These are phyloP conservation scores for Chrysemys picta DNA, from an alignment of 2,113 vertebrate species.

Conservation along the genomic window DNA sequence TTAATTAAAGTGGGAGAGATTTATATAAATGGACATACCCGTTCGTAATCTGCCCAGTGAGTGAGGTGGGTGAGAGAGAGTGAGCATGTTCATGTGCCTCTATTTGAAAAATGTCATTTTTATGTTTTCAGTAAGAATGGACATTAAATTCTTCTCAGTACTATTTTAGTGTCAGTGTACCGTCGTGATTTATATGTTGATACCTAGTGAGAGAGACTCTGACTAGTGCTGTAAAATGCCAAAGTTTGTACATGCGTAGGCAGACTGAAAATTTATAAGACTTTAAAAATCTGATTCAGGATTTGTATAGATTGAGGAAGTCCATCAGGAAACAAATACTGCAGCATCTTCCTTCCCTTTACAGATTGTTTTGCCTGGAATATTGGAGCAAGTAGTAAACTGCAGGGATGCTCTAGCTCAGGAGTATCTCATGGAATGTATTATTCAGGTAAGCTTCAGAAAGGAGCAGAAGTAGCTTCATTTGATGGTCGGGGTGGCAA, in stretches of 20 bases:
- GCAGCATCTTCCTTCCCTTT: background rate
- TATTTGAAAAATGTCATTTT: background rate
- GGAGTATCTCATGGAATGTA: conserved; percentile 99
- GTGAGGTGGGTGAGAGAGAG: background rate
- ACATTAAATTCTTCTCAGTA: background rate
- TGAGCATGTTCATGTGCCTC: background rate
- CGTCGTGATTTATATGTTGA: background rate
- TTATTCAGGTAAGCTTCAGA: conserved; percentile 91
- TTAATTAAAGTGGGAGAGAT: background rate
- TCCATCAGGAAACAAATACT: background rate
- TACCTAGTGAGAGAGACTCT: background rate
- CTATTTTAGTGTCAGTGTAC: no score
- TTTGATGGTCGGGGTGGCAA: background rate
- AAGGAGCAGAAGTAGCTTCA: background rate
- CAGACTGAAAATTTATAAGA: background rate
- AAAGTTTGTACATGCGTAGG: background rate
- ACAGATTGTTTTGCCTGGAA: conserved; percentile 93
- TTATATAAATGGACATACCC: background rate
- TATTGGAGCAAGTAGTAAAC: conserved; percentile 98
- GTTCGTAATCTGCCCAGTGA: background rate
- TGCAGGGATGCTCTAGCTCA: conserved; percentile 97
- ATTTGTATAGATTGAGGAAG: background rate
- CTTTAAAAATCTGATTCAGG: background rate
- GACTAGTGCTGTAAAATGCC: background rate
- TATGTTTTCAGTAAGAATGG: background rate